Conservation (phyloP, 2,797 vertebrate species). For the Schizopygopsis malacanthus region DNA sequence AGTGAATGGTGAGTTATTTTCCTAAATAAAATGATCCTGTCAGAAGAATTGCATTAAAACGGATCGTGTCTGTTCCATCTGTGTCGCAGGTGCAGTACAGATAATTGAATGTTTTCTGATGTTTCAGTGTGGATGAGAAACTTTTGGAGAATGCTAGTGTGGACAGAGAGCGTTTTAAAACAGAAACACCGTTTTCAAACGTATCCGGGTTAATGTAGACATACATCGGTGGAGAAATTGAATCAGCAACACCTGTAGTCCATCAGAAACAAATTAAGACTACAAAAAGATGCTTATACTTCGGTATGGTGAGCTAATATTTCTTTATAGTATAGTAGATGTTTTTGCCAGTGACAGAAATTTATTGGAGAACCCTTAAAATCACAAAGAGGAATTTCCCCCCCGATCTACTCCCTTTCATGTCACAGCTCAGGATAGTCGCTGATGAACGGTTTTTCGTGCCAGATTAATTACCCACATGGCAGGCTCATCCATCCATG, state of each 20-base stretch:
- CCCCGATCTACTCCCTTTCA: neutral
- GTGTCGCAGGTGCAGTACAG: neutral
- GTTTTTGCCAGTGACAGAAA: neutral
- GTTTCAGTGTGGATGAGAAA: neutral
- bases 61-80: neutral
- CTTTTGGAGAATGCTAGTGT: neutral
- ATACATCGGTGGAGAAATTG: neutral
- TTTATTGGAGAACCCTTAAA: neutral
- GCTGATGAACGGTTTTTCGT: too few species aligned
- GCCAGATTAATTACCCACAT: slow-evolving; percentile 5
- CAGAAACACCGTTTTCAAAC: too few species aligned
- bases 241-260: neutral
- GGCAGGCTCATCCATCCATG: slow-evolving; percentile 1
- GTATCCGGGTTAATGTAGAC: too few species aligned
- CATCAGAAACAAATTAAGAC: slow-evolving; percentile 3
- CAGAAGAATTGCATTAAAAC: neutral
- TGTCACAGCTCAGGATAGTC: neutral
- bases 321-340: neutral
- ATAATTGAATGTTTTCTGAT: neutral
- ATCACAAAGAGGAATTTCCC: neutral
- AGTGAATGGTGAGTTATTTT: neutral
- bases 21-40: neutral
- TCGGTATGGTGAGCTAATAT: neutral
- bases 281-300: neutral
- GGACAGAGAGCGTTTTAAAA: neutral